Percentiles rank a stretch among this genome's conserved stretches.
Evolutionary conservation across 2,797 vertebrate species (phyloP).

Genomic region (Enteromius mattozi): DNA sequence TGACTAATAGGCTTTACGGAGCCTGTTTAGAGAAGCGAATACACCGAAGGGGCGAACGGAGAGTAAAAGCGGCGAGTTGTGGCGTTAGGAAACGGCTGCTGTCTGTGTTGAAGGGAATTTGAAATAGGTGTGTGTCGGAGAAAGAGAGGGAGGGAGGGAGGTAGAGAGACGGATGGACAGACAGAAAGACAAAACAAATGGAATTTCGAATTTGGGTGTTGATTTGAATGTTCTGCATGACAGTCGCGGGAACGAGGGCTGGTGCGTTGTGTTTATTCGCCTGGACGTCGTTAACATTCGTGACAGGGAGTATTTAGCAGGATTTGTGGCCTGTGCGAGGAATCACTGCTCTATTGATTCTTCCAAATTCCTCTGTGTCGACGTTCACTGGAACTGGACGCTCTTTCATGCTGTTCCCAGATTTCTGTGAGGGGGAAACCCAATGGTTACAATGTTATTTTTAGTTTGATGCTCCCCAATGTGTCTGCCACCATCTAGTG

Average conservation of each 20-base stretch:
- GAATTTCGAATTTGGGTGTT: constrained; percentile 38
- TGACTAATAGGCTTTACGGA: constrained; percentile 45
- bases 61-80: background rate
- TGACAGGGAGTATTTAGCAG: constrained; percentile 40
- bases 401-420: constrained; percentile 7
- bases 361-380: constrained; percentile 51
- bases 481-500: constrained; percentile 31
- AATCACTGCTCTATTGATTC: constrained; percentile 47
- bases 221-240: constrained; percentile 52
- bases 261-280: constrained; percentile 3
- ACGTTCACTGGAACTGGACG: constrained; percentile 39
- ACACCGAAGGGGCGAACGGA: no score
- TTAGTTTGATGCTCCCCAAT: constrained; percentile 41
- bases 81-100: constrained; percentile 7
- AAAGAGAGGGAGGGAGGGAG: constrained; percentile 4
- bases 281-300: constrained; percentile 32
- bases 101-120: constrained; percentile 37
- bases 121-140: constrained; percentile 54
- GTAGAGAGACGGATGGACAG: constrained; percentile 3
- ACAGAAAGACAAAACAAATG: constrained; percentile 41
- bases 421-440: constrained; percentile 29
- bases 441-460: constrained; percentile 30
- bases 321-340: constrained; percentile 49
- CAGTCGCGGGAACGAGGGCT: constrained; percentile 36
- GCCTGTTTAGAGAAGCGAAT: constrained; percentile 3